Evolutionary conservation across 2,797 vertebrate species (phyloP).

Genomic region (Pelobates cultripes): DNA sequence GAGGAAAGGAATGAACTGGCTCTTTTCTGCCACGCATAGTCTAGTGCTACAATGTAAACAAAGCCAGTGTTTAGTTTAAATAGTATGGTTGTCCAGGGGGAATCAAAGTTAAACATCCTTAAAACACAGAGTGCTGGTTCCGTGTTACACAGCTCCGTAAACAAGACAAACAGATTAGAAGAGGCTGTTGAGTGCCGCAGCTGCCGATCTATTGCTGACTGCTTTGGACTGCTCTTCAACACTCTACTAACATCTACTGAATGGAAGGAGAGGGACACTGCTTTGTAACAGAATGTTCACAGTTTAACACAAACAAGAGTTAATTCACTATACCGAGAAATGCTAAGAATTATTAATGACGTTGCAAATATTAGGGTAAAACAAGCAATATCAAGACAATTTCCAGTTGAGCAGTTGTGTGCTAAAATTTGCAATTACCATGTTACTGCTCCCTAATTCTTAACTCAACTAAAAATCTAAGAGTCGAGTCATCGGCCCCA

Average conservation of each 20-base stretch:
- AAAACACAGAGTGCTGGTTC: neutral
- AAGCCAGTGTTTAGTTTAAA: neutral
- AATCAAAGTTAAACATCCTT: conserved; percentile 2
- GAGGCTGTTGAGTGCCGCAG: neutral
- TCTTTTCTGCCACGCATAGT: neutral
- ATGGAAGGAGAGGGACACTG: neutral
- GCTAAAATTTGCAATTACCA: no score
- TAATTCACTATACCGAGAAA: no score
- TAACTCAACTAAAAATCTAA: no score
- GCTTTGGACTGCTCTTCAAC: neutral
- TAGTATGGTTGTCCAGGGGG: conserved; percentile 2
- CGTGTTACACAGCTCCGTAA: neutral
- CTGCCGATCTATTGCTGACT: neutral
- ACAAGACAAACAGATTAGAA: conserved; percentile 4
- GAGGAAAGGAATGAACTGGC: conserved; percentile 4
- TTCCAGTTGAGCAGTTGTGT: no score
- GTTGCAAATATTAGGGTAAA: no score
- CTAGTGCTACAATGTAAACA: neutral
- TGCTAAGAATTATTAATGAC: no score
- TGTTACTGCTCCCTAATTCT: no score
- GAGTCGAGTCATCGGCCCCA: no score
- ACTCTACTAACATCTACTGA: neutral
- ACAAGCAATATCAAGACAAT: no score
- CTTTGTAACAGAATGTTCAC: no score
- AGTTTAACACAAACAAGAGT: no score